Conservation (phyloP, 2,113 vertebrate genomes). For the Genyomyrus donnyi region DNA sequence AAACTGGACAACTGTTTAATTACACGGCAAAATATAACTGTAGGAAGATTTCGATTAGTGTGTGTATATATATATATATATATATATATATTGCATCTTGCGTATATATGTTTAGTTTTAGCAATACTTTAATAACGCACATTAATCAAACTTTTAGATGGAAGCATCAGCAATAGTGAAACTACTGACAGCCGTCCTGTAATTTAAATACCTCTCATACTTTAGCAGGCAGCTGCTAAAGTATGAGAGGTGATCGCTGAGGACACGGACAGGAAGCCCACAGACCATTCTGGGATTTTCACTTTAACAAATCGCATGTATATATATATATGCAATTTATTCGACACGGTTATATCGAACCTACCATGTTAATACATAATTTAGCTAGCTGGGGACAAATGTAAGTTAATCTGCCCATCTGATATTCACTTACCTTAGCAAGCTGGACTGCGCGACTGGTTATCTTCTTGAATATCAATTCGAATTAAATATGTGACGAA, state of each 20-base stretch:
- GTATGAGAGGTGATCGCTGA: neutral
- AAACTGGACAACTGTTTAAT: neutral
- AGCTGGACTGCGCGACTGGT: neutral
- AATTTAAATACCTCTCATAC: neutral
- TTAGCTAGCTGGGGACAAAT: neutral
- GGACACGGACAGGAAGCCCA: neutral
- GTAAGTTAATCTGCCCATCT: neutral
- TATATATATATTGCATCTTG: neutral
- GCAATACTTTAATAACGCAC: neutral
- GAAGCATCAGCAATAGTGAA: neutral
- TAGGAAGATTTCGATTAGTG: too few relatives aligned
- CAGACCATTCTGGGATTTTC: neutral
- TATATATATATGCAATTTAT: neutral
- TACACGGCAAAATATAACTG: neutral
- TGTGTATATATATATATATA: neutral
- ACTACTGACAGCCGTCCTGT: neutral
- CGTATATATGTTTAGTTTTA: neutral
- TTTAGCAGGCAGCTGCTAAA: neutral
- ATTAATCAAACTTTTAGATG: neutral
- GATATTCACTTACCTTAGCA: constrained; percentile 6
- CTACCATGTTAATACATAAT: neutral
- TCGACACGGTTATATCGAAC: neutral
- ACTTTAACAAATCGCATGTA: neutral
- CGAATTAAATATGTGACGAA: too few relatives aligned
- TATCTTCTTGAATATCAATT: neutral